A percentile compares a stretch with the other conserved stretches of the same genome.
These are phyloP conservation scores for Theretra japonica DNA, from an alignment of 2,888 invertebrate species.

Conservation along the genomic window DNA sequence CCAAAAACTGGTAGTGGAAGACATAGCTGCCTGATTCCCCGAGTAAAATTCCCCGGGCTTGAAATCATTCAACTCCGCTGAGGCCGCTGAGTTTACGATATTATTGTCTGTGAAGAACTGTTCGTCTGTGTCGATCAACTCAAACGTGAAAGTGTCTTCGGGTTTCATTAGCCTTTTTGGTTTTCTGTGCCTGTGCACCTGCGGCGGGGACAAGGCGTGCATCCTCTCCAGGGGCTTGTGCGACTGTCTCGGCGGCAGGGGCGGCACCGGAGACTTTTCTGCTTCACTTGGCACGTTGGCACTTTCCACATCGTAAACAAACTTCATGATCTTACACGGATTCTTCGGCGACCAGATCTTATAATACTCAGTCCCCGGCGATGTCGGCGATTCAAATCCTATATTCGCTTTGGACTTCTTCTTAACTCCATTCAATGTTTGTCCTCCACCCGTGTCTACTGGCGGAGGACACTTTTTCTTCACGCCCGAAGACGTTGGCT, in stretches of 20 bases:
- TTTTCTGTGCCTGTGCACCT: conserved; percentile 88
- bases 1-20: conserved; percentile 74
- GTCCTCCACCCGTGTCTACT: conserved; percentile 81
- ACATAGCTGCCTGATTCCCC: conserved; percentile 68
- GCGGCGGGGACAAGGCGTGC: conserved; percentile 88
- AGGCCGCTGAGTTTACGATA: conserved; percentile 73
- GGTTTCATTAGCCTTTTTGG: conserved; percentile 86
- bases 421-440: conserved; percentile 84
- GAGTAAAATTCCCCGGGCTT: conserved; percentile 82
- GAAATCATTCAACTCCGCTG: conserved; percentile 75
- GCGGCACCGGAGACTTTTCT: conserved; percentile 88
- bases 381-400: conserved; percentile 82
- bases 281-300: conserved; percentile 76
- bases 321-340: conserved; percentile 84
- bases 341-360: conserved; percentile 88
- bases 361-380: conserved; percentile 87
- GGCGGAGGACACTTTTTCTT: conserved; percentile 85
- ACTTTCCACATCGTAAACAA: conserved; percentile 81
- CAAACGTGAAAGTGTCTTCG: conserved; percentile 93
- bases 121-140: conserved; percentile 93
- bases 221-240: conserved; percentile 92
- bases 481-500: conserved; percentile 76
- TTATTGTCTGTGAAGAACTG: conserved; percentile 82
- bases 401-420: conserved; percentile 86
- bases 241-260: conserved; percentile 88